These are phyloP conservation scores for Euplexia lucipara DNA, from an alignment of 2,888 invertebrate species.

Conservation along the genomic window DNA sequence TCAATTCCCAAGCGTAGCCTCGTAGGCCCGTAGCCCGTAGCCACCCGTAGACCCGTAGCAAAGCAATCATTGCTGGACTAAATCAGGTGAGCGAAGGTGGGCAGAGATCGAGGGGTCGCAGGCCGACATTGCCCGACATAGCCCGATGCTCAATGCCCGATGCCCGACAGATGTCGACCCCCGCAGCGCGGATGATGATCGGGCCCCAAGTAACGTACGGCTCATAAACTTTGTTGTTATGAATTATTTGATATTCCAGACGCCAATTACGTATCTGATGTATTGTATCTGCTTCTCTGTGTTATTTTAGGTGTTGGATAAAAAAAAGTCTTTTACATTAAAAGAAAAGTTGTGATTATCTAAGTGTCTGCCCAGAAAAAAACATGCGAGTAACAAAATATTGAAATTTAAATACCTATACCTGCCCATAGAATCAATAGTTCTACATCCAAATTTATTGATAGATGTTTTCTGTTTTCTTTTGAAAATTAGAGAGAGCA, in stretches of 20 bases:
- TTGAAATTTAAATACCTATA: no score
- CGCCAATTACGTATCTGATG: constrained; percentile 59
- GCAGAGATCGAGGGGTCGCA: constrained; percentile 66
- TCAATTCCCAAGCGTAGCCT: constrained; percentile 48
- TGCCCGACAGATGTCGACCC: constrained; percentile 87
- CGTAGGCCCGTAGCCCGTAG: constrained; percentile 37
- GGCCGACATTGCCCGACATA: constrained; percentile 71
- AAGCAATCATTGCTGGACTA: constrained; percentile 58
- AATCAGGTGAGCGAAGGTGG: constrained; percentile 67
- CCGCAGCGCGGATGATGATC: constrained; percentile 85
- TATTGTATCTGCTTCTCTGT: constrained; percentile 38
- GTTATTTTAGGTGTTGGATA: not conserved
- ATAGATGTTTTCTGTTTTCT: no score
- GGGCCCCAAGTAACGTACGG: constrained; percentile 70
- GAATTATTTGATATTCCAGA: constrained; percentile 70
- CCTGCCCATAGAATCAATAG: no score
- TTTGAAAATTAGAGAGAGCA: no score
- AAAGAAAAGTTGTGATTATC: no score
- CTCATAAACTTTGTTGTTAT: constrained; percentile 77
- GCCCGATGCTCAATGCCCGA: constrained; percentile 17
- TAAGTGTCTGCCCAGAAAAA: no score
- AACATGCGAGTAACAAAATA: no score
- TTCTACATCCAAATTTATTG: no score
- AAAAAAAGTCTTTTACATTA: no score
- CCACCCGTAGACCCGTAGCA: constrained; percentile 36